Percentiles rank a stretch among this genome's conserved stretches.
Evolutionary conservation across 1,140 invertebrate genomes (phyloP).

Genomic region (Nixonia krombeini): DNA sequence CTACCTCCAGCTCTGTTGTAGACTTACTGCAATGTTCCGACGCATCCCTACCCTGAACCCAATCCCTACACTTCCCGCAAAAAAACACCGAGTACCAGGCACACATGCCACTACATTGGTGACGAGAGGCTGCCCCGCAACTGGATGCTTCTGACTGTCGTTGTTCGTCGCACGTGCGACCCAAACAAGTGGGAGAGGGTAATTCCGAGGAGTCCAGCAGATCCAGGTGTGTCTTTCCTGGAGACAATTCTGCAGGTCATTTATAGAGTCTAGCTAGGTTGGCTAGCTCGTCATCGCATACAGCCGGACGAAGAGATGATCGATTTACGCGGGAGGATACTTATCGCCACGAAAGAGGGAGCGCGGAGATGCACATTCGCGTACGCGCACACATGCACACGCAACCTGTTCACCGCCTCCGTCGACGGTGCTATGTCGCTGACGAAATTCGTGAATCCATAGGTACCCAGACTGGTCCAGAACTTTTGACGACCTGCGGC

Average conservation of each 20-base stretch:
- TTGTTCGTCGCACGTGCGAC: no score
- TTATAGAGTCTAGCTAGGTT: constrained; percentile 19
- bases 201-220: background rate
- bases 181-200: no score
- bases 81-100: no score
- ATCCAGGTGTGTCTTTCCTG: background rate
- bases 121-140: no score
- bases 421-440: no score
- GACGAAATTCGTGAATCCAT: background rate
- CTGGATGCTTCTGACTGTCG: no score
- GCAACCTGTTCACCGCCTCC: no score
- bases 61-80: no score
- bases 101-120: no score
- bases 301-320: constrained; percentile 33
- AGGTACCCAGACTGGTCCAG: background rate
- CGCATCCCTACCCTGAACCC: no score
- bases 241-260: background rate
- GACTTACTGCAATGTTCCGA: no score
- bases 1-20: no score
- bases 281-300: constrained; percentile 25
- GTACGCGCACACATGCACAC: constrained; percentile 27
- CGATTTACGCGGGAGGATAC: constrained; percentile 43
- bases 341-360: constrained; percentile 37
- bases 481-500: background rate
- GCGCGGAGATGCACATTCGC: constrained; percentile 22